phyloP scores from a whole-genome alignment of 2,113 vertebrate genomes.

The Piaya cayana region DNA sequence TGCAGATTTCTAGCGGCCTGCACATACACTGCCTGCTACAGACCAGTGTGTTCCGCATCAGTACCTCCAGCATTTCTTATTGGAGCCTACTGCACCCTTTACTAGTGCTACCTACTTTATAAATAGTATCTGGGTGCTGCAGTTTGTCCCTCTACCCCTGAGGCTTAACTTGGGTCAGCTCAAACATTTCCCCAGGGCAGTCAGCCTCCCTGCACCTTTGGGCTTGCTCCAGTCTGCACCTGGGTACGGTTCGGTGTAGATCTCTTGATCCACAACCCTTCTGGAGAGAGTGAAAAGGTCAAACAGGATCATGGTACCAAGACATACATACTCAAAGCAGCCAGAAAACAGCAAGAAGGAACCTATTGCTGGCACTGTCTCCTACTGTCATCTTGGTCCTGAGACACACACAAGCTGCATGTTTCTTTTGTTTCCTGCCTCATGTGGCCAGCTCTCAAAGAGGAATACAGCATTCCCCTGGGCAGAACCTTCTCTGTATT shows the following conservation, averaged over 20 bases:
- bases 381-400: not conserved
- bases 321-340: not conserved
- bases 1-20: not conserved
- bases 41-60: not conserved
- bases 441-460: not conserved
- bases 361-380: not conserved
- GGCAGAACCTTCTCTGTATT: not conserved
- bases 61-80: not conserved
- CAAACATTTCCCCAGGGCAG: not conserved
- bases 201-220: not conserved
- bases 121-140: not conserved
- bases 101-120: too few relatives aligned
- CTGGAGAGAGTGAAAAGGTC: not conserved
- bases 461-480: not conserved
- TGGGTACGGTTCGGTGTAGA: not conserved
- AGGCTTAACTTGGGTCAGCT: not conserved
- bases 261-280: not conserved
- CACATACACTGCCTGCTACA: not conserved
- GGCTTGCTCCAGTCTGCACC: not conserved
- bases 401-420: not conserved
- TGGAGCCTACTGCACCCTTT: not conserved
- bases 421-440: not conserved
- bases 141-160: not conserved
- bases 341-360: not conserved
- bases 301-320: not conserved